phyloP scores from a whole-genome alignment of 1,140 invertebrate genomes.

The Drosophila fuyamai region DNA sequence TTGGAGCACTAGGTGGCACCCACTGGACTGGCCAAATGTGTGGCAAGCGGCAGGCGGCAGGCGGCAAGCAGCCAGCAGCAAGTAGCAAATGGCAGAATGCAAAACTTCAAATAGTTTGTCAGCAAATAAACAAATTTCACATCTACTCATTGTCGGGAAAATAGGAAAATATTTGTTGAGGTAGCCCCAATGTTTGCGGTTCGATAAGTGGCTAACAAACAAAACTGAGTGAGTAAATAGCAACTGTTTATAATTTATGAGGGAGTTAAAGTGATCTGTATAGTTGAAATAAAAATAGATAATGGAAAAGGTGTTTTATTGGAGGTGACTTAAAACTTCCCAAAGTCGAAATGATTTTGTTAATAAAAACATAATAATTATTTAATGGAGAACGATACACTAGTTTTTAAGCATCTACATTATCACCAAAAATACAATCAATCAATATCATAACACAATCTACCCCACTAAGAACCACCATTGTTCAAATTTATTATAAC shows the following conservation, averaged over 20 bases:
- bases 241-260: not conserved
- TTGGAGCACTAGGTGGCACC: constrained; percentile 18
- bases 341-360: too few species aligned
- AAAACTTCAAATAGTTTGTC: constrained; percentile 34
- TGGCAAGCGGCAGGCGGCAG: constrained; percentile 37
- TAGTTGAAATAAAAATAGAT: constrained; percentile 4
- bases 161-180: constrained; percentile 29
- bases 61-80: constrained; percentile 19
- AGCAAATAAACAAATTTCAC: constrained; percentile 48
- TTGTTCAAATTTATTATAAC: too few species aligned
- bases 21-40: constrained; percentile 40
- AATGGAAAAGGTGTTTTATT: not conserved
- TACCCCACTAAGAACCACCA: too few species aligned
- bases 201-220: constrained; percentile 45
- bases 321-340: not conserved
- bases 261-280: constrained; percentile 17
- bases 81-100: constrained; percentile 39
- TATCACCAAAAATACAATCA: too few species aligned
- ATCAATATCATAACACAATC: too few species aligned
- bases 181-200: constrained; percentile 38
- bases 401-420: too few species aligned
- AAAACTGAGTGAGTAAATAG: constrained; percentile 27
- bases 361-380: too few species aligned
- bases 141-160: constrained; percentile 20
- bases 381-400: too few species aligned